Conservation (phyloP, 2,113 vertebrate species). For the Sula dactylatra region DNA sequence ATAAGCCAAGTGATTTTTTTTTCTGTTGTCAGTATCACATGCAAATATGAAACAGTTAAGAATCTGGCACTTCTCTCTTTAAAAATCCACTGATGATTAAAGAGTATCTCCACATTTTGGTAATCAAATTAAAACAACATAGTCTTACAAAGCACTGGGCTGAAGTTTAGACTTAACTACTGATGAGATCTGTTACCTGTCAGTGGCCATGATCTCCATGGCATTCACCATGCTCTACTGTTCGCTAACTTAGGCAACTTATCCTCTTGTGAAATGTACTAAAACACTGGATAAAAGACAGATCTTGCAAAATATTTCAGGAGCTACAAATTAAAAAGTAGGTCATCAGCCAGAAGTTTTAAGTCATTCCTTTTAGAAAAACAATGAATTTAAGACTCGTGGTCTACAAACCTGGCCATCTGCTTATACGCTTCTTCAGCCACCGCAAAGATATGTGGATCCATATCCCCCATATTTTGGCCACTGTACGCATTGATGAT, state of each 20-base stretch:
- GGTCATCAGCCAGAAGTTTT: not conserved
- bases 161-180: constrained; percentile 26
- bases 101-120: not conserved
- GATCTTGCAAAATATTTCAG: not conserved
- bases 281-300: not conserved
- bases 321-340: not conserved
- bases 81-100: not conserved
- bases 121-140: not conserved
- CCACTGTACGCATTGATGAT: constrained; percentile 99
- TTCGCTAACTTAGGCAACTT: not conserved
- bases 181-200: not conserved
- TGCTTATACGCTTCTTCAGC: constrained; percentile 98
- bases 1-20: not conserved
- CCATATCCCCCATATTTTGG: constrained; percentile 99
- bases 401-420: constrained; percentile 92
- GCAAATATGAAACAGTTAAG: not conserved
- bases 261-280: not conserved
- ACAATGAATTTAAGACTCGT: not conserved
- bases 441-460: constrained; percentile 98
- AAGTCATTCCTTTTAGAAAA: not conserved
- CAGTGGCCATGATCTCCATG: not conserved
- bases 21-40: not conserved
- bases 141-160: not conserved
- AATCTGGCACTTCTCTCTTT: not conserved
- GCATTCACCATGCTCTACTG: not conserved